Base-by-base conservation (phyloP, 2,888 invertebrate genomes). In the Alloscopus bannaensis region DNA sequence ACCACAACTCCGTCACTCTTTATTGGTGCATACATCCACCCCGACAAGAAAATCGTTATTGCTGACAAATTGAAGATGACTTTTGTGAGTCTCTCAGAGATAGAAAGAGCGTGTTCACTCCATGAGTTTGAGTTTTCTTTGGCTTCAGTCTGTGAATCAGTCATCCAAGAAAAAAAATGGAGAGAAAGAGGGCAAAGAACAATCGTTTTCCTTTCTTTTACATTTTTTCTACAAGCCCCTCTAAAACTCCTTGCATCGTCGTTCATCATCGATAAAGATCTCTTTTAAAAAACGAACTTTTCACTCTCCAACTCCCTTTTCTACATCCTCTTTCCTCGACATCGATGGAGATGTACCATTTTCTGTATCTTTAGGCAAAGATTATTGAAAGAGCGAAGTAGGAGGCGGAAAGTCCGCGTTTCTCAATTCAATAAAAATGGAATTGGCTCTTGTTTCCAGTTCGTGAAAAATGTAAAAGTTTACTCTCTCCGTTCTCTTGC, bases 261-360 rank as follows among this genome's bases (percentile, higher is more conserved):
- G 47, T 47, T n/a, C 47, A 47, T 47, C 47, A 47, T 47, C 47
- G 47, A 47, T 47, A 47, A 47, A 47, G 47, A 47, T 47, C 47
- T n/a, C n/a, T 47, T 47, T 47, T n/a, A 13, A 47, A n/a, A 47
- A 47, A 47, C 11, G 3, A 47, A 47, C 11, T 47, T 47, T 47
- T 18, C 18, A 13, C 47, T n/a, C 47, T 47, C 13, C 36, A 6
- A 36, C 47, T 13, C n/a, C 47, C 11, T n/a, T 47, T n/a, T 47
- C 11, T 13, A 6, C 47, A 47, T 18, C 36, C 36, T 36, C 36
- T 36, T 36, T 36, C 36, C 8, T 36, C n/a, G n/a, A n/a, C n/a
- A n/a, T n/a, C n/a, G n/a, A n/a, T n/a, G n/a, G 36, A 36, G 8
- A 36, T 36, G 36, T 13, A 36, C 6, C 13, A 13, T 36, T 36